Base-by-base conservation (phyloP, 2,113 vertebrate species). In the Neopipo cinnamomea region DNA sequence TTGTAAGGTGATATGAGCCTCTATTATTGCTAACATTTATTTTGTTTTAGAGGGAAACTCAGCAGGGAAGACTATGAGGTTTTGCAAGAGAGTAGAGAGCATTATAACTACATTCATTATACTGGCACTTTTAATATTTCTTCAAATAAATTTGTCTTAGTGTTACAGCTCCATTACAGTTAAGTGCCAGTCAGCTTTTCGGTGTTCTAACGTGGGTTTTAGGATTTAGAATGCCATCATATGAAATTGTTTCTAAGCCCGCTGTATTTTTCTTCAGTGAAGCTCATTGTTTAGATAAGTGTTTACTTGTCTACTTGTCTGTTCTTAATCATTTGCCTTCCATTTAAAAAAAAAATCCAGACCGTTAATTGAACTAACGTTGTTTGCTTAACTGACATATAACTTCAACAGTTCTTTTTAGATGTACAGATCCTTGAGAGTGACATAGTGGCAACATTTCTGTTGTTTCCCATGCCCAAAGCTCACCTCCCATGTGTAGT, bases 1-100 rank as follows among this genome's bases (percentile, higher is more conserved):
- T 86, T 88, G 86, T 61, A 92, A 91, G 63, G 49, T 92, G 89
- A 86, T 95, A 91, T 37, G 41, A 86, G 31, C 59, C 41, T 76
- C 49, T 67, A 47, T 73, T 92, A 89, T 80, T 92, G 72, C 89
- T 92, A 93, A 88, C 83, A 77, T 84, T 95, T 92, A 65, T 89
- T 95, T 92, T 19, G 10, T n/a, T 79, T 87, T 27, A 91, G 72
- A 91, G 79, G 46, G 74, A 80, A 88, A 86, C 58, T 62, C 83
- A 92, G 50, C 9, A 4, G 59, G 78, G 63, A 95, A 79, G 72
- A 91, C 62, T 39, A 46, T 3, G 8, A 46, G 33, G 33, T 55
- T 95, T 89, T 92, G 79, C 83, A 88, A 72, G 78, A 78, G 39
- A 76, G 33, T 30, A 65, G 61, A 87, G 77, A 91, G 35, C 68